phyloP scores from a whole-genome alignment of 2,113 vertebrate genomes.

The Sylvia atricapilla region DNA sequence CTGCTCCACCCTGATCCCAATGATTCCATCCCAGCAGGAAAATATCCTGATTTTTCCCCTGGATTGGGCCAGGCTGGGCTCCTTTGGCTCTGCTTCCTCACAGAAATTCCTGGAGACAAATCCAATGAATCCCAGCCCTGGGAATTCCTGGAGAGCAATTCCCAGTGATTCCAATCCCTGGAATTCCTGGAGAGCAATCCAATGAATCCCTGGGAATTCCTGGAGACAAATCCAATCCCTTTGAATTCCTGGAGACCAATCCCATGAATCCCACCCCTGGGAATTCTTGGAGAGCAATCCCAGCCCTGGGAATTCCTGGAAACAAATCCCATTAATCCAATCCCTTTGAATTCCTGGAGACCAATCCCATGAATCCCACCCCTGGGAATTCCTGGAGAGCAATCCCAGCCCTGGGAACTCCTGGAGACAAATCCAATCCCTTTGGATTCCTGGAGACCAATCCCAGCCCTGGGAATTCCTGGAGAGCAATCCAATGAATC shows the following conservation, averaged over 20 bases:
- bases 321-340: not conserved
- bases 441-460: too few species aligned
- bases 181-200: too few species aligned
- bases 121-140: not conserved
- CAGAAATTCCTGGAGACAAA: not conserved
- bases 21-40: not conserved
- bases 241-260: not conserved
- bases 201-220: too few species aligned
- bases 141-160: conserved; percentile 36
- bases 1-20: not conserved
- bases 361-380: too few species aligned
- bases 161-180: too few species aligned
- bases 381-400: too few species aligned
- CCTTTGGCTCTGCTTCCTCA: conserved; percentile 6
- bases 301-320: not conserved
- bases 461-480: too few species aligned
- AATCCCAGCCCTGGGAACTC: too few species aligned
- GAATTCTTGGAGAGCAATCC: conserved; percentile 39
- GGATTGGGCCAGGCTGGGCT: not conserved
- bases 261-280: not conserved
- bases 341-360: too few species aligned
- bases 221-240: too few species aligned
- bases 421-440: not conserved
- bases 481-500: too few species aligned
- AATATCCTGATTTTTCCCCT: not conserved